phyloP scores from a whole-genome alignment of 2,113 vertebrate species.

The Holacanthus passer region DNA sequence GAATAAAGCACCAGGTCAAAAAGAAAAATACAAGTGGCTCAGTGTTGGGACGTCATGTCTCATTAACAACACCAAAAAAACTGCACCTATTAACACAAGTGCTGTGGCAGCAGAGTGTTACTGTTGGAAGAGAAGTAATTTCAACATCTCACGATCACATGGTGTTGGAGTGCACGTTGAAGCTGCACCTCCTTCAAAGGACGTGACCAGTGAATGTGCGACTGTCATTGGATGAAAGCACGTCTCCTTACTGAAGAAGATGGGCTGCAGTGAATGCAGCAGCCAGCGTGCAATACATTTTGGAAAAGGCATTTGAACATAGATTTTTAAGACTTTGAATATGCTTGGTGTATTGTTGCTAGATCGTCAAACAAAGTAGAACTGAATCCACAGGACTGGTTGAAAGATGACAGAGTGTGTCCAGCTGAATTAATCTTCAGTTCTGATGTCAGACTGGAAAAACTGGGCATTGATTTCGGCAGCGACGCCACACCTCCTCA shows the following conservation, averaged over 20 bases:
- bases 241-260: not conserved
- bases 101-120: constrained; percentile 34
- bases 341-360: not conserved
- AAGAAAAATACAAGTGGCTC: constrained; percentile 25
- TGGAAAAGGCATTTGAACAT: not conserved
- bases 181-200: not conserved
- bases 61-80: constrained; percentile 41
- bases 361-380: not conserved
- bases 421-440: not conserved
- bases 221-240: not conserved
- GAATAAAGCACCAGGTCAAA: constrained; percentile 30
- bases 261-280: not conserved
- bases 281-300: not conserved
- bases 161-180: not conserved
- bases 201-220: not conserved
- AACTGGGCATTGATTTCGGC: not conserved
- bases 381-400: not conserved
- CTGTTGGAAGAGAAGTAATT: constrained; percentile 37
- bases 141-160: constrained; percentile 22
- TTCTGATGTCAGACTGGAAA: not conserved
- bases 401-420: not conserved
- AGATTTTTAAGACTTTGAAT: not conserved
- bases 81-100: constrained; percentile 28
- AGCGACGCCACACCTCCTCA: not conserved
- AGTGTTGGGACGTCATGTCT: constrained; percentile 24